Conservation (phyloP, 2,797 vertebrate species). For the Halcyon chelicuti region DNA sequence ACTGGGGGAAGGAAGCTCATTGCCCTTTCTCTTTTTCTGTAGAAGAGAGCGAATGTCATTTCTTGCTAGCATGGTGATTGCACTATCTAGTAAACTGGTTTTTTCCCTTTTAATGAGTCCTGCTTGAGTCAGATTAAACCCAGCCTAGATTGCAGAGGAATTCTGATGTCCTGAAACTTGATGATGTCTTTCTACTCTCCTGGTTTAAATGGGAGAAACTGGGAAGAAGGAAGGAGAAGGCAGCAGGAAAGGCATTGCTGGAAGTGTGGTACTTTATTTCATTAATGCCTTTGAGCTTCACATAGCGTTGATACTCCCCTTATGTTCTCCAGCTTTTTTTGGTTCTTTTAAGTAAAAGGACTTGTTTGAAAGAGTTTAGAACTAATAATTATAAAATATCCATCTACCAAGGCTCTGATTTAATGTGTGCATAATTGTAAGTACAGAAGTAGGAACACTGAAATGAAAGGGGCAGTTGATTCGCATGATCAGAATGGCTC, state of each 20-base stretch:
- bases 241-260: not conserved
- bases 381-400: not conserved
- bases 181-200: not conserved
- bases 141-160: not conserved
- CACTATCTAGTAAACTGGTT: not conserved
- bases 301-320: not conserved
- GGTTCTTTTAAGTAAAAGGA: not conserved
- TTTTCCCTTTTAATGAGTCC: constrained; percentile 1
- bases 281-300: not conserved
- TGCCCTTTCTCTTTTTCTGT: not conserved
- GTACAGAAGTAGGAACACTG: not conserved
- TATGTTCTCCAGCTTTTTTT: not conserved
- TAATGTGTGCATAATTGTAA: not conserved
- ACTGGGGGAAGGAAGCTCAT: not conserved
- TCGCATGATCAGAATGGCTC: not conserved
- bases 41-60: not conserved
- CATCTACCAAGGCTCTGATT: not conserved
- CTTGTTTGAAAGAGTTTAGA: not conserved
- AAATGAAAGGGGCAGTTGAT: constrained; percentile 31
- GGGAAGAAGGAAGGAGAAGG: not conserved
- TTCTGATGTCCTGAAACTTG: not conserved
- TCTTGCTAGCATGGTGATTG: not conserved
- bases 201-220: not conserved
- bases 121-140: not conserved
- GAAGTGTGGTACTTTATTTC: not conserved